These are phyloP conservation scores for Bettongia penicillata DNA, from an alignment of 2,113 vertebrate genomes.

Conservation along the genomic window DNA sequence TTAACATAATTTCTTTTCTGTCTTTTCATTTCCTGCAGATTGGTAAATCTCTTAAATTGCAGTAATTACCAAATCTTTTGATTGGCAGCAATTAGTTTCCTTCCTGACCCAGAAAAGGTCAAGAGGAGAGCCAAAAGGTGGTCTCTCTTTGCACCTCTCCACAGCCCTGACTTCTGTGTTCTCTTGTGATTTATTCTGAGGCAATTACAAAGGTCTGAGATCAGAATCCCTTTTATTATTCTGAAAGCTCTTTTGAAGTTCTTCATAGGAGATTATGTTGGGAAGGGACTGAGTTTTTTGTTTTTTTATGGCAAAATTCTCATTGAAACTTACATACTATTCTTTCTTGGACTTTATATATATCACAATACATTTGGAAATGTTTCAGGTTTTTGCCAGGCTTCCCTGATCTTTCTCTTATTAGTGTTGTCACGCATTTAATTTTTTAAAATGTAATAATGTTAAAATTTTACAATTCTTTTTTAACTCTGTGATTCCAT, in stretches of 20 bases:
- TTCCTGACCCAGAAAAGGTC: constrained; percentile 71
- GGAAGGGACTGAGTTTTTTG: constrained; percentile 32
- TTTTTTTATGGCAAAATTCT: constrained; percentile 6
- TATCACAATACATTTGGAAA: not conserved
- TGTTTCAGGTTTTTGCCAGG: not conserved
- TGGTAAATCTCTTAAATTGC: constrained; percentile 71
- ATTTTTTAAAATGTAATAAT: not conserved
- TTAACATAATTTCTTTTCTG: constrained; percentile 59
- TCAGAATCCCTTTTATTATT: constrained; percentile 49
- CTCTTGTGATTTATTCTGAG: constrained; percentile 35
- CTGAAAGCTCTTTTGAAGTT: constrained; percentile 53
- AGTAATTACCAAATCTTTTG: constrained; percentile 73
- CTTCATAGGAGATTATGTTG: constrained; percentile 27
- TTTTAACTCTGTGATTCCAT: constrained; percentile 7
- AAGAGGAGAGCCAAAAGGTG: constrained; percentile 47
- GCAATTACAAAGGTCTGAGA: constrained; percentile 13
- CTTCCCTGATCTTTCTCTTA: not conserved
- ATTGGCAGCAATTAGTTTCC: constrained; percentile 72
- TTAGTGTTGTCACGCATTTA: not conserved
- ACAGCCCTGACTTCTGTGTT: not conserved
- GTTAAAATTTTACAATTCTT: constrained; percentile 10
- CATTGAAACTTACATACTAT: constrained; percentile 18
- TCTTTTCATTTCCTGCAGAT: constrained; percentile 71
- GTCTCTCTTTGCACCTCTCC: constrained; percentile 4
- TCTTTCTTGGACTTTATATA: not conserved